Base-by-base conservation (phyloP, 2,797 vertebrate genomes). In the Pyrocephalus nanus region DNA sequence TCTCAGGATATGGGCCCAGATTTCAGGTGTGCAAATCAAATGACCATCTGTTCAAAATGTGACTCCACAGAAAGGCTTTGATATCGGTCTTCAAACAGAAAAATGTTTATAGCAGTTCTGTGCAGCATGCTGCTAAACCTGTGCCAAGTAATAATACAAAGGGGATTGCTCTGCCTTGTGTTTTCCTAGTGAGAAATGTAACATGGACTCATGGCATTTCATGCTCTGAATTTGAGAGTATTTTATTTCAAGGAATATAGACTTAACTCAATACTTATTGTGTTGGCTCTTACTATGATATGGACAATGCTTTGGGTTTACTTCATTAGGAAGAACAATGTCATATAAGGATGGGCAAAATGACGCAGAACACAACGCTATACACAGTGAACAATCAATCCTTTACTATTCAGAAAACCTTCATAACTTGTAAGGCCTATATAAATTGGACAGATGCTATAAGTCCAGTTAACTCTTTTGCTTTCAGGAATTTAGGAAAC, bases 11-110 rank as follows among this genome's bases (percentile, higher is more conserved):
- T 14, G 29, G 51, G 11, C 55, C 86, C 17, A 62, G 73, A 81
- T 73, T 94, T 87, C 81, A 91, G 66, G 70, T 73, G 60, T 57
- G 30, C 50, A 93, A 80, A 86, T 91, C 60, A 80, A 86, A 83
- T 58, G 22, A 74, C 47, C 81, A 80, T 73, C 78, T 93, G 91
- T 80, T 90, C 81, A 81, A 89, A 93, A 77, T 25, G 38, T 1
- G 2, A 19, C 51, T 86, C 15, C 38, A 83, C 25, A 76, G 47
- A 91, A 69, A 83, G 38, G 45, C 81, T 86, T 91, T 91, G 65
- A 80, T 89, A 83, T 6, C 57, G 47, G 51, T 64, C 81, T 79
- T 76, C 51, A 85, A 70, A 48, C 19, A 88, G 69, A 92, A 92
- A 69, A 89, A 70, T 45, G 25, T 61, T 86, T 79, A 73, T 32